phyloP scores from a whole-genome alignment of 2,888 invertebrate species.

The Gandaritis pyraliata region DNA sequence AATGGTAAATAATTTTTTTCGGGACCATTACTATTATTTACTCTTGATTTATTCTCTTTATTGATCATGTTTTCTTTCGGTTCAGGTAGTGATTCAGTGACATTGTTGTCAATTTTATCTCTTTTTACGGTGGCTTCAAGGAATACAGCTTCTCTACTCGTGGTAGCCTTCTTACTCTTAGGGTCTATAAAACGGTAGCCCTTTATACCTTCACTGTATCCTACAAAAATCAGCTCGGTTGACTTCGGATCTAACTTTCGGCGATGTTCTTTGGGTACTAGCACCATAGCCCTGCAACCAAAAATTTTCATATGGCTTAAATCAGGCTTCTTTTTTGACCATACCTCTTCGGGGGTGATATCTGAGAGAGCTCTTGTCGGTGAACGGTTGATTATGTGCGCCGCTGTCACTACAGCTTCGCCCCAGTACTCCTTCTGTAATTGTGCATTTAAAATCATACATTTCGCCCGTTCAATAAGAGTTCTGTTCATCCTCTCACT shows the following conservation, averaged over 20 bases:
- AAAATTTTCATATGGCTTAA: constrained; percentile 5
- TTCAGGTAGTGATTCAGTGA: too few species aligned
- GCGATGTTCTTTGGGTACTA: constrained; percentile 1
- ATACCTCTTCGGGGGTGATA: neutral
- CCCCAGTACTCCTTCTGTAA: neutral
- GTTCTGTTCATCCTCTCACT: neutral
- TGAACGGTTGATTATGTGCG: neutral
- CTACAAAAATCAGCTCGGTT: constrained; percentile 10
- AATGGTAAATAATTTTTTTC: too few species aligned
- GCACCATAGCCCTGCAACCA: constrained; percentile 7
- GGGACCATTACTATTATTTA: too few species aligned
- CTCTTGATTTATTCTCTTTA: too few species aligned
- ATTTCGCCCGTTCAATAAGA: neutral
- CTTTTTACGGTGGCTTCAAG: neutral
- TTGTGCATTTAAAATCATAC: neutral
- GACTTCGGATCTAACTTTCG: neutral
- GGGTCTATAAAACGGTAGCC: constrained; percentile 8
- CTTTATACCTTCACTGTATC: constrained; percentile 7
- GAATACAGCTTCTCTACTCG: constrained; percentile 5
- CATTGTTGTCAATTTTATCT: too few species aligned
- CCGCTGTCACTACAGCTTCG: neutral
- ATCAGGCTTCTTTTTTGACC: neutral
- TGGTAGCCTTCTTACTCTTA: neutral
- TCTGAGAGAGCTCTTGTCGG: neutral
- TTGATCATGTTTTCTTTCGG: too few species aligned